phyloP scores from a whole-genome alignment of 1,140 invertebrate species.

The Musca vetustissima region DNA sequence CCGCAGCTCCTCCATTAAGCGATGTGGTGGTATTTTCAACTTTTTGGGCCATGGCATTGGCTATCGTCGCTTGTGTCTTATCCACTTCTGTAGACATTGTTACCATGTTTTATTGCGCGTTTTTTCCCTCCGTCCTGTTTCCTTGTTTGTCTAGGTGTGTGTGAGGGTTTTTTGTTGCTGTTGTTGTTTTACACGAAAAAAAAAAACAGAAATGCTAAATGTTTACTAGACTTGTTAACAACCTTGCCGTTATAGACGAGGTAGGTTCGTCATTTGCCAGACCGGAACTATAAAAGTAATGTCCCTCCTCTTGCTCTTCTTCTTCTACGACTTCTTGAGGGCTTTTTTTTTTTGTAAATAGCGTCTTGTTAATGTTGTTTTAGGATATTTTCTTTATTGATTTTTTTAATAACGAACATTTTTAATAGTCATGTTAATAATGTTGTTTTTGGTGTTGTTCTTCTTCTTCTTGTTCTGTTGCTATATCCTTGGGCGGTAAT shows the following conservation, averaged over 20 bases:
- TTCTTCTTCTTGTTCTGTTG: background rate
- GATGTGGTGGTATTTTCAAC: slow-evolving; percentile 35
- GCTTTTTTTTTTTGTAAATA: too few species aligned
- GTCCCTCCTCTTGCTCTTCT: too few species aligned
- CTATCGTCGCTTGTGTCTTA: slow-evolving; percentile 43
- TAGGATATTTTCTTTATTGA: too few species aligned
- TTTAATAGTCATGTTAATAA: background rate
- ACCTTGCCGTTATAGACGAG: too few species aligned
- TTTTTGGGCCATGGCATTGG: slow-evolving; percentile 6
- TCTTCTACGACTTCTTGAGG: too few species aligned
- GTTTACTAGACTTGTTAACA: too few species aligned
- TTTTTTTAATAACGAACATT: background rate
- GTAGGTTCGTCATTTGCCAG: too few species aligned
- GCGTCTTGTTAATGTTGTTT: too few species aligned
- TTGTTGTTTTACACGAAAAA: background rate
- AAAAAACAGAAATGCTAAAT: too few species aligned
- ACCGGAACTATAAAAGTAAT: too few species aligned
- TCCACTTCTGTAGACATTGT: slow-evolving; percentile 55
- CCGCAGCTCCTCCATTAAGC: background rate
- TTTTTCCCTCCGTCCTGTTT: background rate
- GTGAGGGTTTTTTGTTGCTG: background rate
- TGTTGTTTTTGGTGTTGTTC: slow-evolving; percentile 5
- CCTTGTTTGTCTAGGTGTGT: background rate
- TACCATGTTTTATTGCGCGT: slow-evolving; percentile 47
- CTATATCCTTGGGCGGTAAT: slow-evolving; percentile 14